These are phyloP conservation scores for Heterochromis multidens DNA, from an alignment of 2,113 vertebrate genomes.

Conservation along the genomic window DNA sequence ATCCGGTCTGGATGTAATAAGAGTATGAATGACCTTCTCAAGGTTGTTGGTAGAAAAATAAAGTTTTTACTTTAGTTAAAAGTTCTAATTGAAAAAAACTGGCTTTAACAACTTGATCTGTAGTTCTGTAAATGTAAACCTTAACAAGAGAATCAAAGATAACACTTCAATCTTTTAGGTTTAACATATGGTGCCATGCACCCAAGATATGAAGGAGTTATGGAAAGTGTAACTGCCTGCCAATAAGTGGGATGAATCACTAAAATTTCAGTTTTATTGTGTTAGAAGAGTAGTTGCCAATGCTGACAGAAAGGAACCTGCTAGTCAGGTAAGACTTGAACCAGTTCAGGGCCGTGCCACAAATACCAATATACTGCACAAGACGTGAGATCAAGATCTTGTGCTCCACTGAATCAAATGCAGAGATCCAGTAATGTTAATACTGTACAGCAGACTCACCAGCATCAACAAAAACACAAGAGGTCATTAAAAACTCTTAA, in stretches of 20 bases:
- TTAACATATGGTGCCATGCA: not conserved
- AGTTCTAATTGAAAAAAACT: not conserved
- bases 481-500: not conserved
- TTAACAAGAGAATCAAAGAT: not conserved
- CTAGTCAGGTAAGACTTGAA: not conserved
- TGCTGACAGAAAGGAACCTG: not conserved
- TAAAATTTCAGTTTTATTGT: not conserved
- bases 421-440: not conserved
- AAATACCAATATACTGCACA: not conserved
- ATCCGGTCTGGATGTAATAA: too few relatives aligned
- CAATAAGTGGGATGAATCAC: not conserved
- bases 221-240: too few relatives aligned
- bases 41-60: not conserved
- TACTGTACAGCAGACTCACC: not conserved
- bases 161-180: rapidly evolving
- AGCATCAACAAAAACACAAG: rapidly evolving
- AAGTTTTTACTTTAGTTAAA: not conserved
- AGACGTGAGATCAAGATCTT: not conserved
- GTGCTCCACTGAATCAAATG: not conserved
- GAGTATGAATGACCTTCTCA: not conserved
- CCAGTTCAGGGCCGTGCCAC: not conserved
- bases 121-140: not conserved
- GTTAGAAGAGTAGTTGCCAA: not conserved
- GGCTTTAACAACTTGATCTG: not conserved
- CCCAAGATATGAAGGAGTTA: not conserved